Conservation (phyloP, 2,888 invertebrate species). For the Bruchidius siliquastri region DNA sequence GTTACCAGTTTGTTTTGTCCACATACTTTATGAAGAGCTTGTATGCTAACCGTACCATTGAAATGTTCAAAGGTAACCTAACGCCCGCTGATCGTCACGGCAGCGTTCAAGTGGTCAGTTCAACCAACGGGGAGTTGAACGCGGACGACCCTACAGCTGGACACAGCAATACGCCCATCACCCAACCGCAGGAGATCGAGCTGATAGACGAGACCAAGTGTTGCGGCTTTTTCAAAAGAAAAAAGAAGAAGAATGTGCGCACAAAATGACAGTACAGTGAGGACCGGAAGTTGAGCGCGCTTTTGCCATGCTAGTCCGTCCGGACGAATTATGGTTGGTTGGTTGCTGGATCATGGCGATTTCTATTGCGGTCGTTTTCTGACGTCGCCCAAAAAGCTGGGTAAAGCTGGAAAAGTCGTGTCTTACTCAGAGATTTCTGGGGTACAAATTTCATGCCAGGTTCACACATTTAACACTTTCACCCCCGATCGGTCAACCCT, state of each 20-base stretch:
- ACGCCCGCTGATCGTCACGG: slow-evolving; percentile 95
- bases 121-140: slow-evolving; percentile 92
- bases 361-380: no score
- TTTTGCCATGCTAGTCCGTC: slow-evolving; percentile 18
- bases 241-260: slow-evolving; percentile 84
- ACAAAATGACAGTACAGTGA: slow-evolving; percentile 50
- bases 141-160: slow-evolving; percentile 95
- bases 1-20: no score
- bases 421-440: no score
- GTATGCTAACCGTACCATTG: no score
- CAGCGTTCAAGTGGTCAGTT: slow-evolving; percentile 97
- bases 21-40: no score
- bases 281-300: slow-evolving; percentile 47
- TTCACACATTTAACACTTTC: no score
- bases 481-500: no score
- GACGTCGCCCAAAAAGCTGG: no score
- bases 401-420: no score
- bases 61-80: slow-evolving; percentile 52
- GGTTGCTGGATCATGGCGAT: no score
- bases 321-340: no score
- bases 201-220: slow-evolving; percentile 98
- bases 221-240: slow-evolving; percentile 98
- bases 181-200: slow-evolving; percentile 87
- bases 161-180: slow-evolving; percentile 96
- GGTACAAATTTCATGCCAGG: no score